Conservation (phyloP, 2,113 vertebrate genomes). For the Poeciliopsis occidentalis region DNA sequence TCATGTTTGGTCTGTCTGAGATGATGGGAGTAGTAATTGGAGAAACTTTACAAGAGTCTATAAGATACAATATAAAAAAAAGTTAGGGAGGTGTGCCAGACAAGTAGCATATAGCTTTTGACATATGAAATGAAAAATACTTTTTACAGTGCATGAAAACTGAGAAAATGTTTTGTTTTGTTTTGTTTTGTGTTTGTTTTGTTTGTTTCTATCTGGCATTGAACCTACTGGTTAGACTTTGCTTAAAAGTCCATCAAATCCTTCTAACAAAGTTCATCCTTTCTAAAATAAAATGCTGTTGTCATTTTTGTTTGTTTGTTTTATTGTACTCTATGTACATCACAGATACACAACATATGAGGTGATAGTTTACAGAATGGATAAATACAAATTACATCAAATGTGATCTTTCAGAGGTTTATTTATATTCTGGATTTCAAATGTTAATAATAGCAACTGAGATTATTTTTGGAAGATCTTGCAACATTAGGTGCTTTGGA, state of each 20-base stretch:
- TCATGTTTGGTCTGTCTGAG: slow-evolving; percentile 52
- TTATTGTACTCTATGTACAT: background rate
- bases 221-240: background rate
- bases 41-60: slow-evolving; percentile 30
- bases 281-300: too few species aligned
- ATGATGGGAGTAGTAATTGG: slow-evolving; percentile 45
- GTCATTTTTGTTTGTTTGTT: background rate
- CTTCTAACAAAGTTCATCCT: background rate
- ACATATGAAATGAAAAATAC: background rate
- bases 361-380: background rate
- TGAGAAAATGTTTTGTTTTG: background rate
- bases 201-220: background rate
- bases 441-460: background rate
- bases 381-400: background rate
- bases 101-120: background rate
- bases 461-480: background rate
- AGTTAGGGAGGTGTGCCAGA: background rate
- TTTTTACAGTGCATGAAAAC: background rate
- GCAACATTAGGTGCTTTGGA: background rate
- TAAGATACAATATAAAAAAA: slow-evolving; percentile 22
- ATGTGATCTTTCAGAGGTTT: background rate
- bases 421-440: background rate
- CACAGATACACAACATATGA: background rate
- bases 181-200: background rate
- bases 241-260: background rate